Evolutionary conservation across 1,140 invertebrate genomes (phyloP).

Genomic region (Colletes latitarsis): DNA sequence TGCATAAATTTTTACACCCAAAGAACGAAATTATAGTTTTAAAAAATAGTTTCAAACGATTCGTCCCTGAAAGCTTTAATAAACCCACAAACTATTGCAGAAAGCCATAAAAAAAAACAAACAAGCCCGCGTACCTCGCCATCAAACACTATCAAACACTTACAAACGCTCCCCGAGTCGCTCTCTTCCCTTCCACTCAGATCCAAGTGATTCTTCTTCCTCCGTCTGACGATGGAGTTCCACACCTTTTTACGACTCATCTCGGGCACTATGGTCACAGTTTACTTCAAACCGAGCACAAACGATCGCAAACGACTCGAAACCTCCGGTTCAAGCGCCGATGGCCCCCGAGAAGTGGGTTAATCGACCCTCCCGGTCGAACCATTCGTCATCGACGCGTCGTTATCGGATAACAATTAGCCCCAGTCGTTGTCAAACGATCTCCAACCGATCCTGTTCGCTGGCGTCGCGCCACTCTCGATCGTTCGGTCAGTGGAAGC

Average conservation of each 20-base stretch:
- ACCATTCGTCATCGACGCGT: slow-evolving; percentile 37
- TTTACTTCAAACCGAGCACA: no score
- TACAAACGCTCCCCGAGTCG: slow-evolving; percentile 64
- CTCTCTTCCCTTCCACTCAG: slow-evolving; percentile 61
- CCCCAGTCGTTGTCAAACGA: neutral
- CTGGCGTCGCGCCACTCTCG: no score
- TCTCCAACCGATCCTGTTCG: no score
- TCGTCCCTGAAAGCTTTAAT: no score
- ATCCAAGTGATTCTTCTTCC: slow-evolving; percentile 74
- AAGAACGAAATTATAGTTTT: no score
- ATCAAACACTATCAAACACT: slow-evolving; percentile 45
- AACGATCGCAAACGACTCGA: neutral
- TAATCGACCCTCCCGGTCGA: slow-evolving; percentile 36
- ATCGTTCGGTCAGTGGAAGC: no score
- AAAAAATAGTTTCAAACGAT: no score
- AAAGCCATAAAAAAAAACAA: neutral
- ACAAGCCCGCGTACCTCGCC: neutral
- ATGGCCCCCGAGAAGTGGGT: slow-evolving; percentile 30
- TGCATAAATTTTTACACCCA: no score
- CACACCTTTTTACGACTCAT: slow-evolving; percentile 80
- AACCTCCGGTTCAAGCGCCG: slow-evolving; percentile 2
- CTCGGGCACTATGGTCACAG: slow-evolving; percentile 14
- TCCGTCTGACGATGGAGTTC: slow-evolving; percentile 78
- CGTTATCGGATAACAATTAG: slow-evolving; percentile 37
- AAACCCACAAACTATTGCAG: no score